Conservation (phyloP, 2,888 invertebrate species). For the Lucinisca nassula region DNA sequence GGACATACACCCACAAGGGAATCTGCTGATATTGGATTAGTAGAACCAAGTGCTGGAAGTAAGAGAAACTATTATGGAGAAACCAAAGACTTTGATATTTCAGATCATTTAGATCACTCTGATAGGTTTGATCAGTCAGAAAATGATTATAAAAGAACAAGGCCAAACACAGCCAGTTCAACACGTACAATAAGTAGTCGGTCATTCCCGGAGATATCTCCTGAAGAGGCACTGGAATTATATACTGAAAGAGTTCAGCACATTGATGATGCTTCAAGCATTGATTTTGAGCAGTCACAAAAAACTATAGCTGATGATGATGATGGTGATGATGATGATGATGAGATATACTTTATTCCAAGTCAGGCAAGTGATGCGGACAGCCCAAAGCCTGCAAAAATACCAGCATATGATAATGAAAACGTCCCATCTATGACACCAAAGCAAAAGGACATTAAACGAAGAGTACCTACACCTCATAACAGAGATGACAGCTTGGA, state of each 20-base stretch:
- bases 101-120: slow-evolving; percentile 37
- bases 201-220: slow-evolving; percentile 82
- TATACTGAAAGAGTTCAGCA: slow-evolving; percentile 70
- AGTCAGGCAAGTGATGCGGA: slow-evolving; percentile 73
- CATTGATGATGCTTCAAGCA: slow-evolving; percentile 70
- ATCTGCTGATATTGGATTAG: slow-evolving; percentile 62
- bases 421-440: slow-evolving; percentile 70
- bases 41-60: slow-evolving; percentile 31
- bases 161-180: slow-evolving; percentile 79
- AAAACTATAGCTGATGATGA: slow-evolving; percentile 49
- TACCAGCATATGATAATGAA: slow-evolving; percentile 73
- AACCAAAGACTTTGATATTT: slow-evolving; percentile 25
- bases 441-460: slow-evolving; percentile 45
- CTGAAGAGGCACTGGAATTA: slow-evolving; percentile 77
- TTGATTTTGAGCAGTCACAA: slow-evolving; percentile 73
- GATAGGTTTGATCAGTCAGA: slow-evolving; percentile 59
- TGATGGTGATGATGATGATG: slow-evolving; percentile 75
- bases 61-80: slow-evolving; percentile 32
- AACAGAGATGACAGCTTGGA: slow-evolving; percentile 52
- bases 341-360: slow-evolving; percentile 78
- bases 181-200: slow-evolving; percentile 80
- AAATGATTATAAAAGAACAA: slow-evolving; percentile 64
- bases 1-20: slow-evolving; percentile 54
- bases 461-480: slow-evolving; percentile 58
- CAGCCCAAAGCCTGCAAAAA: slow-evolving; percentile 73